A percentile compares a stretch with the other conserved stretches of the same genome.
phyloP scores from a whole-genome alignment of 2,888 invertebrate genomes.

The Cyrtodaria siliqua region DNA sequence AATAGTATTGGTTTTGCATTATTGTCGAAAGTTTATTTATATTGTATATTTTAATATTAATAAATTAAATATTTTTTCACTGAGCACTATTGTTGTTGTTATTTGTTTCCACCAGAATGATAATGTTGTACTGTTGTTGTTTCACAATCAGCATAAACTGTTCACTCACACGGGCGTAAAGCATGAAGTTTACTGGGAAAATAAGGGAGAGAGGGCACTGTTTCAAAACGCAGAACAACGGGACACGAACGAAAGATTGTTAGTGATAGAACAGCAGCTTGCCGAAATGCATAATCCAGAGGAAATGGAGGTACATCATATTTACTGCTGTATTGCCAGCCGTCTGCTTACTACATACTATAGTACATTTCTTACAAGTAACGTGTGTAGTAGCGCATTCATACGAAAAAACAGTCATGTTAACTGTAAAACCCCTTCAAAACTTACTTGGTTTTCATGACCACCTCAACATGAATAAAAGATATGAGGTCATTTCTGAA shows the following conservation, averaged over 20 bases:
- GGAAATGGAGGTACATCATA: conserved; percentile 80
- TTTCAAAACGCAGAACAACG: conserved; percentile 82
- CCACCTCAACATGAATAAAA: no score
- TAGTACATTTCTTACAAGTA: no score
- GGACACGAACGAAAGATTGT: conserved; percentile 77
- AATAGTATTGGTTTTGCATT: no score
- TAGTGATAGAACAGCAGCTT: conserved; percentile 80
- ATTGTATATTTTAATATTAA: no score
- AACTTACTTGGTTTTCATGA: no score
- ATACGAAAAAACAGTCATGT: no score
- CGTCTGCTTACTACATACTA: no score
- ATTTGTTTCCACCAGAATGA: conserved; percentile 13
- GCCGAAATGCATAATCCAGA: conserved; percentile 74
- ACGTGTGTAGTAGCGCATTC: no score
- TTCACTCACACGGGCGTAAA: conserved; percentile 77
- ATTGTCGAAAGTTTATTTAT: no score
- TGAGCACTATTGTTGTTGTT: conserved; percentile 22
- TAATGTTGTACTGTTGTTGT: conserved; percentile 56
- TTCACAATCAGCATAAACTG: conserved; percentile 67
- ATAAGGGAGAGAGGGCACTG: conserved; percentile 80
- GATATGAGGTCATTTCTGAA: no score
- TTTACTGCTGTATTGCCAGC: no score
- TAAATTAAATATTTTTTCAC: conserved; percentile 7
- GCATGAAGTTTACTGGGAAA: conserved; percentile 71
- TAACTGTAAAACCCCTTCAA: no score